A percentile compares a stretch with the other conserved stretches of the same genome.
Conservation (phyloP, 2,888 invertebrate genomes). For the Luffia ferchaultella region DNA sequence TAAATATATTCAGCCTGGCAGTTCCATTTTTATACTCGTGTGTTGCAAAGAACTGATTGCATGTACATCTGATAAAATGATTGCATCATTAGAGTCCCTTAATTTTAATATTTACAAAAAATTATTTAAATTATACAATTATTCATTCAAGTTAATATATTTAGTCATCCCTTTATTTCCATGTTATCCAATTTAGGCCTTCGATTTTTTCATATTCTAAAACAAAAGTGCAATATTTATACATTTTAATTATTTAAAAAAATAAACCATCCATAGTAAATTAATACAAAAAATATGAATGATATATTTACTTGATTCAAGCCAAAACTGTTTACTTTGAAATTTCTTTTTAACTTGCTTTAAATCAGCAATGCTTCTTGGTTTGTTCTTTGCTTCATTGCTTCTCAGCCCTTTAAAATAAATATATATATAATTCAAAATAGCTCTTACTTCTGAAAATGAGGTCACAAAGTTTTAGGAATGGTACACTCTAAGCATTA, state of each 20-base stretch:
- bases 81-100: no score
- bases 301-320: slow-evolving; percentile 35
- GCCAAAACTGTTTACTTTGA: slow-evolving; percentile 32
- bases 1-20: slow-evolving; percentile 6
- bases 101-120: no score
- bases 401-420: not conserved
- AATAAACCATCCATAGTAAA: not conserved
- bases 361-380: slow-evolving; percentile 15
- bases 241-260: not conserved
- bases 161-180: no score
- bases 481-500: no score
- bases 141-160: no score
- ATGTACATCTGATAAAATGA: no score
- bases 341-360: slow-evolving; percentile 31
- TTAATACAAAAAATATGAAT: not conserved
- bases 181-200: slow-evolving; percentile 54
- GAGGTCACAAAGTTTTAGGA: no score
- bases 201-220: slow-evolving; percentile 52
- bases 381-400: not conserved
- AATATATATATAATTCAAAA: not conserved
- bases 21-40: slow-evolving; percentile 7
- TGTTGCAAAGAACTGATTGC: slow-evolving; percentile 22
- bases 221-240: slow-evolving; percentile 20
- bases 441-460: not conserved
- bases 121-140: no score